A percentile compares a stretch with the other conserved stretches of the same genome.
Conservation (phyloP, 2,797 vertebrate species). For the Chromis chromis region DNA sequence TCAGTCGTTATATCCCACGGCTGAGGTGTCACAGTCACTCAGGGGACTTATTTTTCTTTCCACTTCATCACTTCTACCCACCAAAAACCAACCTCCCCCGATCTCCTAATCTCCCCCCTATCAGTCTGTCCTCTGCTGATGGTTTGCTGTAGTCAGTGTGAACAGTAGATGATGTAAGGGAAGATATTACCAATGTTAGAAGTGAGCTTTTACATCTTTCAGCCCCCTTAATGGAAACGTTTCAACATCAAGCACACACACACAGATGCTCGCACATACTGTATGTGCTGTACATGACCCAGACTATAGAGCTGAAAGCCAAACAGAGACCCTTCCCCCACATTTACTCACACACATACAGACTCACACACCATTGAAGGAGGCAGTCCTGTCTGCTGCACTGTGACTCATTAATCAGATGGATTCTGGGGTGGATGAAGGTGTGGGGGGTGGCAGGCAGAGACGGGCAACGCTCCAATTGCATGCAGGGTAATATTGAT, state of each 20-base stretch:
- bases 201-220: constrained; percentile 4
- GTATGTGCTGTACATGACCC: constrained; percentile 42
- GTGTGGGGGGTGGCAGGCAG: constrained; percentile 33
- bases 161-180: constrained; percentile 30
- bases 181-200: constrained; percentile 7
- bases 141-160: constrained; percentile 39
- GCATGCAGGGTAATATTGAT: constrained; percentile 74
- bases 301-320: constrained; percentile 42
- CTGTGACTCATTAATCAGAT: constrained; percentile 78
- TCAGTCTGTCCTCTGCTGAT: constrained; percentile 10
- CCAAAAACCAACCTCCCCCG: background rate
- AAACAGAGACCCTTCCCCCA: constrained; percentile 55
- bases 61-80: constrained; percentile 29
- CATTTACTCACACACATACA: constrained; percentile 46
- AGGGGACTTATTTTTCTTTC: constrained; percentile 56
- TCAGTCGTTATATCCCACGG: constrained; percentile 41
- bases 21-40: constrained; percentile 52
- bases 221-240: background rate
- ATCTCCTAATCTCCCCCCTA: constrained; percentile 2
- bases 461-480: constrained; percentile 61
- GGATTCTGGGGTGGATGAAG: constrained; percentile 38
- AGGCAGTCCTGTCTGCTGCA: constrained; percentile 64
- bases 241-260: constrained; percentile 13
- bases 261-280: constrained; percentile 8
- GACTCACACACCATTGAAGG: constrained; percentile 32